A percentile compares a stretch with the other conserved stretches of the same genome.
Conservation (phyloP, 1,140 invertebrate genomes). For the Samia ricini region DNA sequence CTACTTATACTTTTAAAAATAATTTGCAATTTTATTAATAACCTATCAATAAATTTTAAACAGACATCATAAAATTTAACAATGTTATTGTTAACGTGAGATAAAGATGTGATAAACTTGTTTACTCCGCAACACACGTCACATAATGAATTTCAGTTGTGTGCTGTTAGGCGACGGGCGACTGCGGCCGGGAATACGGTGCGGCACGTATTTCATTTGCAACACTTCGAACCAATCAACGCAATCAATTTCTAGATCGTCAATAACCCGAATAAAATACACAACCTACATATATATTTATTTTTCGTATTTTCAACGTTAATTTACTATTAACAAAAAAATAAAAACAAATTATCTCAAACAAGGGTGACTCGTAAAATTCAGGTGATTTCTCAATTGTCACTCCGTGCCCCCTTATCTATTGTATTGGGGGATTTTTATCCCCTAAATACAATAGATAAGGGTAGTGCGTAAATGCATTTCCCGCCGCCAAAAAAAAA, state of each 20-base stretch:
- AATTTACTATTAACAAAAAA: background rate
- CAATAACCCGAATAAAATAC: background rate
- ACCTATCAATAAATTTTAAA: background rate
- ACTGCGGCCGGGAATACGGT: background rate
- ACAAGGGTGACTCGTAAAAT: too few relatives aligned
- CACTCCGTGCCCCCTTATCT: too few relatives aligned
- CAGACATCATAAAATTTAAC: background rate
- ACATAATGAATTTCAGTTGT: background rate
- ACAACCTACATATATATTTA: background rate
- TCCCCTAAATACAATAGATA: too few relatives aligned
- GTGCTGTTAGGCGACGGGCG: background rate
- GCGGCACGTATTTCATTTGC: conserved; percentile 6
- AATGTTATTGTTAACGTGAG: background rate
- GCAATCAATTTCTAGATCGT: background rate
- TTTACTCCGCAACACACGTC: background rate
- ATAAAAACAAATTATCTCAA: too few relatives aligned
- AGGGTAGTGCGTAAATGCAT: too few relatives aligned
- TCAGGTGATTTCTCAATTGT: too few relatives aligned
- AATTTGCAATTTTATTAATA: too few relatives aligned
- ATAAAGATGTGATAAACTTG: background rate
- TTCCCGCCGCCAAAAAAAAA: too few relatives aligned
- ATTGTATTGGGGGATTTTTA: too few relatives aligned
- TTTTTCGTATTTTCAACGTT: background rate
- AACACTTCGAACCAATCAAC: background rate
- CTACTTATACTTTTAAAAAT: too few relatives aligned